These are phyloP conservation scores for Patella ulyssiponensis DNA, from an alignment of 2,888 invertebrate genomes.

Conservation along the genomic window DNA sequence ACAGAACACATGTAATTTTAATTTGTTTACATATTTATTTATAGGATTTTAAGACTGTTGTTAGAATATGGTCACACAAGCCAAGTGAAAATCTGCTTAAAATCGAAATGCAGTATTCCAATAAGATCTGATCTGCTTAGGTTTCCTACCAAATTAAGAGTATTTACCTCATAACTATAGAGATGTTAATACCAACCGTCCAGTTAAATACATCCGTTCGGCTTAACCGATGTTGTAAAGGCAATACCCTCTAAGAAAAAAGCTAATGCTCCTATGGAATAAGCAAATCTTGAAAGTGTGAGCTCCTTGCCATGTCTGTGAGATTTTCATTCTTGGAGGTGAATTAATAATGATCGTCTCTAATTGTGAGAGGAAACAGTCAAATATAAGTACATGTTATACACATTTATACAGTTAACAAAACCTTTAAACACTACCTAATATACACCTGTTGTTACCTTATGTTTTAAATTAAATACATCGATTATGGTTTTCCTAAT, in stretches of 20 bases:
- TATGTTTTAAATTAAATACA: too few species aligned
- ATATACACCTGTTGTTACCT: too few species aligned
- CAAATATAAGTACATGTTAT: conserved; percentile 50
- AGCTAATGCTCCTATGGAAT: conserved; percentile 28
- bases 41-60: too few species aligned
- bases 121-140: too few species aligned
- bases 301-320: conserved; percentile 54
- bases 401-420: conserved; percentile 12
- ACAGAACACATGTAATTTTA: too few species aligned
- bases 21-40: too few species aligned
- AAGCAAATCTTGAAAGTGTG: conserved; percentile 40
- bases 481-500: too few species aligned
- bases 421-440: neutral
- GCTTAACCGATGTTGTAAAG: neutral
- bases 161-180: neutral
- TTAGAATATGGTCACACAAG: too few species aligned
- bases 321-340: conserved; percentile 50
- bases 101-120: too few species aligned
- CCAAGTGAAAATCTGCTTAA: too few species aligned
- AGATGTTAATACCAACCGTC: conserved; percentile 8
- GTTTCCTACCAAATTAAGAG: neutral
- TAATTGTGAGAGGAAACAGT: conserved; percentile 62
- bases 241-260: neutral
- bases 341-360: conserved; percentile 60
- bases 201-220: neutral